phyloP scores from a whole-genome alignment of 2,113 vertebrate genomes.

The Amblyopsis rosae region DNA sequence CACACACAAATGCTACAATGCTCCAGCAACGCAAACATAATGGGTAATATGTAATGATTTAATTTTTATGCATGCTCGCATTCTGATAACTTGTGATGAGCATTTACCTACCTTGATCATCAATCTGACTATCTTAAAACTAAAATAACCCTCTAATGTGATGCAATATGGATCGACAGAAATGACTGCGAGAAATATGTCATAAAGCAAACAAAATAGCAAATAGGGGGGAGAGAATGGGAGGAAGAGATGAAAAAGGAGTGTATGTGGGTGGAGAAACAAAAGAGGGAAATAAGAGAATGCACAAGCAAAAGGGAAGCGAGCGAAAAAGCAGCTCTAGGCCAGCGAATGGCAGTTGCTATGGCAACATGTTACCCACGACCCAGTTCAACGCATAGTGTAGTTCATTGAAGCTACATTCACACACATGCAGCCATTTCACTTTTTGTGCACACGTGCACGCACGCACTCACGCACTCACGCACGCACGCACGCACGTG shows the following conservation, averaged over 20 bases:
- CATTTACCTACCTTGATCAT: not conserved
- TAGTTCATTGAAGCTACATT: conserved; percentile 72
- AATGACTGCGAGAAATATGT: no score
- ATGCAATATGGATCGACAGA: not conserved
- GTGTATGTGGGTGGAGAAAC: not conserved
- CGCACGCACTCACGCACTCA: not conserved
- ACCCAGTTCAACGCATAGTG: conserved; percentile 83
- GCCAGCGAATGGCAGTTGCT: conserved; percentile 86
- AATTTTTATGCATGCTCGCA: no score
- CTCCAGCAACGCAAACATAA: not conserved
- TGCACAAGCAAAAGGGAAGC: conserved; percentile 24
- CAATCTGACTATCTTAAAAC: not conserved
- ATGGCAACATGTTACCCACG: conserved; percentile 90
- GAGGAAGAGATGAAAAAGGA: not conserved
- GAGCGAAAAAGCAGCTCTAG: conserved; percentile 80
- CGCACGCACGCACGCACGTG: not conserved
- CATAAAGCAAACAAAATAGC: not conserved
- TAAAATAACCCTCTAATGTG: not conserved
- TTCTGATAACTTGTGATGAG: no score
- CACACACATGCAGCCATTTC: conserved; percentile 12
- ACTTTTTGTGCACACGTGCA: not conserved
- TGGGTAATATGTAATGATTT: not conserved
- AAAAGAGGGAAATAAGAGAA: conserved; percentile 65
- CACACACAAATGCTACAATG: not conserved
- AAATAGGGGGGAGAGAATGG: not conserved